phyloP scores from a whole-genome alignment of 2,797 vertebrate species.

The Lepilemur ruficaudatus region DNA sequence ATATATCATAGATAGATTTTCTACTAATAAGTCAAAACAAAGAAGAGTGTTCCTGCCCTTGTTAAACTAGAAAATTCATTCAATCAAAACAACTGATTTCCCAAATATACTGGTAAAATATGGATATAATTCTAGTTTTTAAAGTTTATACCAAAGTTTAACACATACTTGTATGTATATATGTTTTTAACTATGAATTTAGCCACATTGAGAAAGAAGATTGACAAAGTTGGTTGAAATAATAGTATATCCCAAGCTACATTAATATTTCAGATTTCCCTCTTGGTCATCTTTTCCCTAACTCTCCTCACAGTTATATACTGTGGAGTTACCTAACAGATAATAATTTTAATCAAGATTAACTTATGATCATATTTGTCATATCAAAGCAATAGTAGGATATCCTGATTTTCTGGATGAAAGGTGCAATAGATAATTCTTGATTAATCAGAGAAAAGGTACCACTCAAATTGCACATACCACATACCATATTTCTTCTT shows the following conservation, averaged over 20 bases:
- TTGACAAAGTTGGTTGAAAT: background rate
- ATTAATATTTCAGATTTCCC: background rate
- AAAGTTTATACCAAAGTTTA: background rate
- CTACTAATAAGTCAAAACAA: background rate
- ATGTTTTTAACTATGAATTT: background rate
- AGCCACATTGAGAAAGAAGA: background rate
- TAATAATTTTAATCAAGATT: background rate
- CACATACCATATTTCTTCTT: background rate
- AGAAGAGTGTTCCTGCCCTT: background rate
- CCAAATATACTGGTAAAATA: background rate
- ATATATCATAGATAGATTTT: background rate
- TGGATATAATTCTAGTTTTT: background rate
- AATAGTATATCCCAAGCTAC: background rate
- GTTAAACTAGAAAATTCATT: background rate
- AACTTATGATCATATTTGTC: background rate
- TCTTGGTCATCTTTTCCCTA: background rate
- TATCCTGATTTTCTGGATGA: background rate
- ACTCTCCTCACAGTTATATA: background rate
- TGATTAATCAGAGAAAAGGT: background rate
- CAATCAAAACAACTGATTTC: background rate
- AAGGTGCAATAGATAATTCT: background rate
- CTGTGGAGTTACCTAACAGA: background rate
- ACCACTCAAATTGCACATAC: background rate
- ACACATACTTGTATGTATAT: background rate
- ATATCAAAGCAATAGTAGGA: background rate